Conservation (phyloP, 2,888 invertebrate species). For the Spatulosminthurus flaviceps region DNA sequence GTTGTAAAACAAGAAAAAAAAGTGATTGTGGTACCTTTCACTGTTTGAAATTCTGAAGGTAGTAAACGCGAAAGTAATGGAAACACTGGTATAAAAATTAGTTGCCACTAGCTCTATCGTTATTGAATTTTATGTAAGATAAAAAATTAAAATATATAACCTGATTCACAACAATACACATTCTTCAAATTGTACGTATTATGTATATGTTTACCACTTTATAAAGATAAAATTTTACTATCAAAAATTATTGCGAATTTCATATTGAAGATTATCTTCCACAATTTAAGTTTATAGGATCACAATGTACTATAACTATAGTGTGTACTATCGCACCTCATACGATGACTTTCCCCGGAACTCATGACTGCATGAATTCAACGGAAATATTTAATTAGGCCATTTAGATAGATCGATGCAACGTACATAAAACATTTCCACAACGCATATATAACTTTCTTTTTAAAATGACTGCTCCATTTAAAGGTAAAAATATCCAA, state of each 20-base stretch:
- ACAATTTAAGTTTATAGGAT: neutral
- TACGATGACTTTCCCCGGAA: neutral
- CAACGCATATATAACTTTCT: neutral
- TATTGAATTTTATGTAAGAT: neutral
- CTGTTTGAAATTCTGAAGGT: too few species aligned
- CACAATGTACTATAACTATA: neutral
- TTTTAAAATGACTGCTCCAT: neutral
- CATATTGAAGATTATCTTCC: conserved; percentile 1
- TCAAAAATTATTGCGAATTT: conserved; percentile 27
- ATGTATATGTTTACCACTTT: neutral
- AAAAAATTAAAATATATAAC: conserved; percentile 9
- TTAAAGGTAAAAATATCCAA: neutral
- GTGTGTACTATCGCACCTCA: neutral
- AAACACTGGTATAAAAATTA: neutral
- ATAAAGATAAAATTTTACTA: conserved; percentile 8
- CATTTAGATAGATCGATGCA: neutral
- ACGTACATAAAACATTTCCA: neutral
- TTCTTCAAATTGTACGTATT: neutral
- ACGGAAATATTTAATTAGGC: neutral
- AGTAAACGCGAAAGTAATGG: neutral
- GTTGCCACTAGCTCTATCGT: neutral
- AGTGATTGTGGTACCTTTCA: too few species aligned
- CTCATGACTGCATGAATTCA: neutral
- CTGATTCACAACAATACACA: neutral
- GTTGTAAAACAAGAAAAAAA: too few species aligned